These are phyloP conservation scores for Centropyge bicolor DNA, from an alignment of 2,797 vertebrate genomes.

Conservation along the genomic window DNA sequence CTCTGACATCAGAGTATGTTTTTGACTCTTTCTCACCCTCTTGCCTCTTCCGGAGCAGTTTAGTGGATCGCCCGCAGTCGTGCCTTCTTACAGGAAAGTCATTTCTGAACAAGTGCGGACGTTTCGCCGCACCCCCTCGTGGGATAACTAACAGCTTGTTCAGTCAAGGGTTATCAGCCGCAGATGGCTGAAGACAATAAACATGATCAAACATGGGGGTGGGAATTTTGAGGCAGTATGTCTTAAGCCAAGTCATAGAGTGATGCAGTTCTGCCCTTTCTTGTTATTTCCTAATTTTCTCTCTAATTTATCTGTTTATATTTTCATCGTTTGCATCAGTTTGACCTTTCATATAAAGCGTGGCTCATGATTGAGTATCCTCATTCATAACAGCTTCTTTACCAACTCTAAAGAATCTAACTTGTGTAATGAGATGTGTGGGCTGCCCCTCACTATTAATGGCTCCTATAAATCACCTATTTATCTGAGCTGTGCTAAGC, in stretches of 20 bases:
- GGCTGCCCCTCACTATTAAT: constrained; percentile 72
- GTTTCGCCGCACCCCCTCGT: constrained; percentile 65
- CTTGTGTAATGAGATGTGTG: constrained; percentile 74
- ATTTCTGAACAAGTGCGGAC: constrained; percentile 61
- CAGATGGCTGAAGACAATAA: constrained; percentile 85
- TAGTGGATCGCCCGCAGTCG: neutral
- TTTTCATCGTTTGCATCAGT: constrained; percentile 30
- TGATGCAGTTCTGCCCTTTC: constrained; percentile 10
- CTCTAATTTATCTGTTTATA: neutral
- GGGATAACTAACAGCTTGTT: constrained; percentile 80
- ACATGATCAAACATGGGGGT: constrained; percentile 81
- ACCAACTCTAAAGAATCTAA: constrained; percentile 58
- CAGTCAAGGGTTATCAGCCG: constrained; percentile 82
- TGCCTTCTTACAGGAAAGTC: constrained; percentile 40
- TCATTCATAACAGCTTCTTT: constrained; percentile 49
- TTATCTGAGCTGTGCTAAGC: constrained; percentile 59
- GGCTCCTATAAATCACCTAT: constrained; percentile 79
- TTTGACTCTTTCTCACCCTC: neutral
- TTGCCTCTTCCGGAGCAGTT: neutral
- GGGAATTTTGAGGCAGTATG: constrained; percentile 58
- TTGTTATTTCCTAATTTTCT: neutral
- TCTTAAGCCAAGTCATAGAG: constrained; percentile 57
- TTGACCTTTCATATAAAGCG: constrained; percentile 52
- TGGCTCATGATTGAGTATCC: constrained; percentile 40
- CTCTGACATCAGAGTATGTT: constrained; percentile 19